Percentiles rank a stretch among this genome's conserved stretches.
phyloP scores from a whole-genome alignment of 2,797 vertebrate genomes.

The Centroberyx gerrardi region DNA sequence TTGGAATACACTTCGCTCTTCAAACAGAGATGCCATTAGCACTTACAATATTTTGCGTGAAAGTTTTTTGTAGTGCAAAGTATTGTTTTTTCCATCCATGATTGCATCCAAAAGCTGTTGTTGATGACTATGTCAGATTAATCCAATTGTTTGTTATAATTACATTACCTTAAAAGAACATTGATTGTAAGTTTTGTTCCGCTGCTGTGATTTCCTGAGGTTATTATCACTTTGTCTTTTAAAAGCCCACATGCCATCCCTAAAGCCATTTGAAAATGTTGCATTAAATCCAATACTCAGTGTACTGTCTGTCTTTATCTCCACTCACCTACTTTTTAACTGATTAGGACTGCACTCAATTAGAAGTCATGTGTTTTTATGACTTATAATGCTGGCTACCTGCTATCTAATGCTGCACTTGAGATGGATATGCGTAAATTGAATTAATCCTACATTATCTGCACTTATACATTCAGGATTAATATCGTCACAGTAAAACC shows the following conservation, averaged over 20 bases:
- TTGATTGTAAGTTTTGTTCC: constrained; percentile 54
- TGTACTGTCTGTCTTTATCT: not conserved
- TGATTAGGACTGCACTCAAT: not conserved
- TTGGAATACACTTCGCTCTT: constrained; percentile 82
- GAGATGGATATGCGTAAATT: not conserved
- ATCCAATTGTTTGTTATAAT: constrained; percentile 70
- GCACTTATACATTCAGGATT: not conserved
- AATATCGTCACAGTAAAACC: not conserved
- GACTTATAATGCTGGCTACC: not conserved
- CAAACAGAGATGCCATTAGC: constrained; percentile 78
- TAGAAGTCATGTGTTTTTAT: not conserved
- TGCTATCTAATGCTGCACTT: not conserved
- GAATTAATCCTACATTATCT: not conserved
- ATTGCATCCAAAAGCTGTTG: constrained; percentile 60
- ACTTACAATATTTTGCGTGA: constrained; percentile 73
- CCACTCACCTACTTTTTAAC: not conserved
- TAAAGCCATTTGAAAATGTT: constrained; percentile 30
- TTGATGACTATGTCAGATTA: constrained; percentile 63
- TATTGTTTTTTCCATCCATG: constrained; percentile 62
- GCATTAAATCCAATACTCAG: not conserved
- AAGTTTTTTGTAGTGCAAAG: constrained; percentile 71
- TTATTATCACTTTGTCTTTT: constrained; percentile 35
- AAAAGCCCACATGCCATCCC: constrained; percentile 29
- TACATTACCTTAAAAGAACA: constrained; percentile 64
- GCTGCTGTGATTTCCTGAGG: constrained; percentile 30